Evolutionary conservation across 2,113 vertebrate genomes (phyloP).

Genomic region (Aspiorhynchus laticeps): DNA sequence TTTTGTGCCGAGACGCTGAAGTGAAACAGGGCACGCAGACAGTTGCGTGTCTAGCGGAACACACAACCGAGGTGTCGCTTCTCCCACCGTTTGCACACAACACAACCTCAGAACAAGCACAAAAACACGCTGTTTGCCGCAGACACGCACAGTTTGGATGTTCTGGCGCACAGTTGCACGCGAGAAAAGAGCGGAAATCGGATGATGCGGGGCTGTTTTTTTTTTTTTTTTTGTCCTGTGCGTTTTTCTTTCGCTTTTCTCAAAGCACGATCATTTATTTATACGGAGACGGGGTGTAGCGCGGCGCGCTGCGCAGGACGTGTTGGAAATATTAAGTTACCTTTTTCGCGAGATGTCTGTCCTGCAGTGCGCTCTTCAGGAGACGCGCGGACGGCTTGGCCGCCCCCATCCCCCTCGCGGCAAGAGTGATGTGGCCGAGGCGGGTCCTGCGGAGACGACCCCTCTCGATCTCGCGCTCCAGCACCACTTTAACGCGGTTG

Average conservation of each 20-base stretch:
- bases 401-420: slow-evolving; percentile 69
- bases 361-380: slow-evolving; percentile 69
- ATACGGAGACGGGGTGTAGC: slow-evolving; percentile 41
- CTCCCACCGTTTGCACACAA: slow-evolving; percentile 27
- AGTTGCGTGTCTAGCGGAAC: slow-evolving; percentile 45
- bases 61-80: slow-evolving; percentile 28
- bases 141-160: slow-evolving; percentile 26
- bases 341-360: slow-evolving; percentile 62
- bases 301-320: slow-evolving; percentile 56
- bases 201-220: not conserved
- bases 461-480: slow-evolving; percentile 79
- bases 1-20: slow-evolving; percentile 65
- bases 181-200: slow-evolving; percentile 45
- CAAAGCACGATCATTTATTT: slow-evolving; percentile 55
- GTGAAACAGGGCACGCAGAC: slow-evolving; percentile 51
- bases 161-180: slow-evolving; percentile 21
- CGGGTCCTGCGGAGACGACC: slow-evolving; percentile 81
- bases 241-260: slow-evolving; percentile 28
- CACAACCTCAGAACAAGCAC: slow-evolving; percentile 42
- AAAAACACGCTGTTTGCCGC: not conserved
- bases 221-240: not conserved
- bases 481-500: slow-evolving; percentile 81
- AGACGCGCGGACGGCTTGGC: slow-evolving; percentile 63
- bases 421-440: slow-evolving; percentile 79
- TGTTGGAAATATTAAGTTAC: slow-evolving; percentile 73